These are phyloP conservation scores for Anas acuta DNA, from an alignment of 2,797 vertebrate genomes.

Conservation along the genomic window DNA sequence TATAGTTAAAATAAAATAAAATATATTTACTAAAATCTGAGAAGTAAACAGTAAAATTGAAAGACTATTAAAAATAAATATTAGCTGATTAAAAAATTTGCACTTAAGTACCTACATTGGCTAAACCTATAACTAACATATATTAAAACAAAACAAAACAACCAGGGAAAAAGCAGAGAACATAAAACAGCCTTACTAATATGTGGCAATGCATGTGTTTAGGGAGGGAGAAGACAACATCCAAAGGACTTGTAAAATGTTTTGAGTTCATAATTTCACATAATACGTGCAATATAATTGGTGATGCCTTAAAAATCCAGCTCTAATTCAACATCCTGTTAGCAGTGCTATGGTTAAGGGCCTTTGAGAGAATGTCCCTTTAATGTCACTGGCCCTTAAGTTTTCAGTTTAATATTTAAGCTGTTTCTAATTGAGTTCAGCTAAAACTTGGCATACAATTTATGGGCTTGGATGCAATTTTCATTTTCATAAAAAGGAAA, in stretches of 20 bases:
- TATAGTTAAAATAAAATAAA: background rate
- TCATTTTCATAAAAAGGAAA: background rate
- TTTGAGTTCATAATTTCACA: background rate
- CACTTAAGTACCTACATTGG: background rate
- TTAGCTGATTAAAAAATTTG: background rate
- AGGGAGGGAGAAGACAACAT: background rate
- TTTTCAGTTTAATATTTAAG: slow-evolving; percentile 45
- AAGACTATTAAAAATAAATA: background rate
- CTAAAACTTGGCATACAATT: slow-evolving; percentile 30
- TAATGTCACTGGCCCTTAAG: background rate
- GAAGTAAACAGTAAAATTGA: background rate
- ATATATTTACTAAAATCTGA: background rate
- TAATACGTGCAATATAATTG: background rate
- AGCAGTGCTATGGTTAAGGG: background rate
- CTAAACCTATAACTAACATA: background rate
- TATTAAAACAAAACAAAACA: background rate
- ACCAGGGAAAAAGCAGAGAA: background rate
- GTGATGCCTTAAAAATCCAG: slow-evolving; percentile 12
- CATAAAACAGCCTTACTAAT: background rate
- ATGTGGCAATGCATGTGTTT: background rate
- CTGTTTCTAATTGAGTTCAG: slow-evolving; percentile 61
- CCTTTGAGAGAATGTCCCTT: background rate
- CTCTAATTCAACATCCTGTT: background rate
- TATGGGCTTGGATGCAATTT: slow-evolving; percentile 12
- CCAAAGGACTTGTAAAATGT: background rate